phyloP scores from a whole-genome alignment of 2,113 vertebrate genomes.

The Octodon degus region DNA sequence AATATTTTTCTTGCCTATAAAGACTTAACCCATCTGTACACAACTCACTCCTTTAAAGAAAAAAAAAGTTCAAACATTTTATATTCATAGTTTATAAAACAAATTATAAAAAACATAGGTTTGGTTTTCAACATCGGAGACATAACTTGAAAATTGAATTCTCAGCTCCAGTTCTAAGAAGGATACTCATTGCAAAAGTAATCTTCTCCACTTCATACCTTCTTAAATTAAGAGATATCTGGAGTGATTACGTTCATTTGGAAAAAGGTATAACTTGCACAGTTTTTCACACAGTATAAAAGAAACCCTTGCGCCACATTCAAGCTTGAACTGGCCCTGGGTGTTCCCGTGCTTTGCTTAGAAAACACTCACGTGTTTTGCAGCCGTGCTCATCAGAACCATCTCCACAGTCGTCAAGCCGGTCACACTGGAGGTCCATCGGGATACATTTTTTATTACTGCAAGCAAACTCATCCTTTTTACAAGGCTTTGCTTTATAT shows the following conservation, averaged over 20 bases:
- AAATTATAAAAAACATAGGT: neutral
- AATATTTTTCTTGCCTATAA: no score
- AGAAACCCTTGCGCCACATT: neutral
- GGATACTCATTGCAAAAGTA: neutral
- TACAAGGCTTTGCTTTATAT: constrained; percentile 92
- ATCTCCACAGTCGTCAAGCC: constrained; percentile 96
- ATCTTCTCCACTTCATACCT: neutral
- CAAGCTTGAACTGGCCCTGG: neutral
- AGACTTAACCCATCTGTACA: no score
- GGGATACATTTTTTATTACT: constrained; percentile 93
- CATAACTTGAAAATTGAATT: neutral
- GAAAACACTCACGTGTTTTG: constrained; percentile 90
- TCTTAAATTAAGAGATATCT: neutral
- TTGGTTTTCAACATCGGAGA: neutral
- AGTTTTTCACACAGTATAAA: neutral
- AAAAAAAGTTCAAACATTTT: neutral
- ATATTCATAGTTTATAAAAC: constrained; percentile 30
- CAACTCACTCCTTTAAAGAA: no score
- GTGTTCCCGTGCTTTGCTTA: neutral
- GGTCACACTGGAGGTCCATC: constrained; percentile 93
- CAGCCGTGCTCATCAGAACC: constrained; percentile 96
- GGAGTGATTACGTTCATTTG: neutral
- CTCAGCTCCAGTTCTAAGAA: neutral
- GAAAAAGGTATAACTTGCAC: neutral
- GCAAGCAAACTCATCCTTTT: constrained; percentile 96